Base-by-base conservation (phyloP, 2,888 invertebrate species). In the Caenorhabditis japonica region DNA sequence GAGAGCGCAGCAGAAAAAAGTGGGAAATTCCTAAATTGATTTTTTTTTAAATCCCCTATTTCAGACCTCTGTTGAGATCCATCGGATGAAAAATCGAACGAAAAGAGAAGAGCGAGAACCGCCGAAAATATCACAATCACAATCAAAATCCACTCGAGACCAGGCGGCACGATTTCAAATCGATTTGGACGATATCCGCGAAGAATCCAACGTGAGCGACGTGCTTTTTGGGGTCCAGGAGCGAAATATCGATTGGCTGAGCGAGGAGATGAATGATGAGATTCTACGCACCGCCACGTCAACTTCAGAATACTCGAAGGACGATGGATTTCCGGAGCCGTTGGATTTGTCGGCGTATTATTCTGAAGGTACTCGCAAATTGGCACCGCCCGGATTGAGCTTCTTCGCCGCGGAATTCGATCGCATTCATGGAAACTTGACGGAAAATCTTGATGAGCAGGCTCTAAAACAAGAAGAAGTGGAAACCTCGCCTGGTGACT, bases 321-420 rank as follows among this genome's bases (percentile, higher is more conserved):
- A 83, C 19, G 80, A 79, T 33, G 86, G 86, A 17, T 86, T 86
- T 49, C 86, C 86, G 7, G 80, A 80, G 17, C 72, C 80, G 7
- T 61, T 84, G 4, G 81, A 85, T 66, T 69, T 85, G 17, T 75
- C 75, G 10, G 46, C 58, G 2, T 83, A 82, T 49, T 80, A 62
- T 34, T 27, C 10, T 62, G 49, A 21, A 19, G 58, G 38, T 25
- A 25, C 23, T 15, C n/a, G 23, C 15, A 12, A 15, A 8, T 13
- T 27, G 8, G 64, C 76, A 3, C 34, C 55, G 15, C n/a, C 60
- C 21, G 80, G 80, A 21, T 75, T 59, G 44, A 84, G 84, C 41
- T 83, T 83, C 41, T 85, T 85, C 70, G 83, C 85, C 4, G 47
- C 74, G 12, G 84, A 83, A 49, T 86, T 83, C 56, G 83, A 83